phyloP scores from a whole-genome alignment of 2,888 invertebrate species.

The Germaria angustata region DNA sequence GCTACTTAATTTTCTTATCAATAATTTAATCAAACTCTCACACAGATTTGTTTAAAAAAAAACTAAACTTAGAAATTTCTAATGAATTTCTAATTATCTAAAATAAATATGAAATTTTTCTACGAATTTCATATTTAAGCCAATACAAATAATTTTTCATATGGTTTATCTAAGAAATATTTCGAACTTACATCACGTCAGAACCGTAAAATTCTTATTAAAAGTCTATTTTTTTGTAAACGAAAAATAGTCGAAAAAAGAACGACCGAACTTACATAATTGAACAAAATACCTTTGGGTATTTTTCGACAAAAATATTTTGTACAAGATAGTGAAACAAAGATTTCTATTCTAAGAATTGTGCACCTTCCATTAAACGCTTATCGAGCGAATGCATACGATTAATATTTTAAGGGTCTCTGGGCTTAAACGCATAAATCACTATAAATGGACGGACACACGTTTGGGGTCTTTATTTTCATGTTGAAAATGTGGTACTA shows the following conservation, averaged over 20 bases:
- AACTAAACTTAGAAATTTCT: neutral
- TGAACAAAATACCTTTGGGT: slow-evolving; percentile 37
- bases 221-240: neutral
- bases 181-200: slow-evolving; percentile 34
- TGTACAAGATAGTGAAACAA: slow-evolving; percentile 8
- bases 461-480: slow-evolving; percentile 17
- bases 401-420: slow-evolving; percentile 34
- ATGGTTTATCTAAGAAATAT: neutral
- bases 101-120: slow-evolving; percentile 7
- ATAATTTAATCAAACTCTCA: neutral
- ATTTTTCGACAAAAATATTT: neutral
- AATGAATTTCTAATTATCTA: neutral
- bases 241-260: slow-evolving; percentile 9
- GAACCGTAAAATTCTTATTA: slow-evolving; percentile 9
- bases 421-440: slow-evolving; percentile 57
- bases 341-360: slow-evolving; percentile 50
- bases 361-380: slow-evolving; percentile 14
- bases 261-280: slow-evolving; percentile 41
- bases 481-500: slow-evolving; percentile 40
- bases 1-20: neutral
- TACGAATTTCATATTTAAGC: slow-evolving; percentile 6
- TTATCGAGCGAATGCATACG: neutral
- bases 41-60: neutral
- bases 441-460: slow-evolving; percentile 55
- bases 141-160: neutral